Evolutionary conservation across 1,140 invertebrate species (phyloP).

Genomic region (Centruroides sculpturatus): DNA sequence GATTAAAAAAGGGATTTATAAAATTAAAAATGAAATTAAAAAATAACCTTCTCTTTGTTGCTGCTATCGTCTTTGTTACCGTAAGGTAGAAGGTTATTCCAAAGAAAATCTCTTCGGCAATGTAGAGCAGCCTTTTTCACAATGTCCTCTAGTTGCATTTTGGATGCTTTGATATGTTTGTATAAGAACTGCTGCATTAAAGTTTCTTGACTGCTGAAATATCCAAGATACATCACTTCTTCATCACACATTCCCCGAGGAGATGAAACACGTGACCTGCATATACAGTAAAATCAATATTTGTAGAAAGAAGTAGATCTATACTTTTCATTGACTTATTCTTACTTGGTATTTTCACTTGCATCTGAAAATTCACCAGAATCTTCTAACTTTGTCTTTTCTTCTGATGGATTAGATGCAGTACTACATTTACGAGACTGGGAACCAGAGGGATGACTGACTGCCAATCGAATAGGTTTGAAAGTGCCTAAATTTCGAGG

Average conservation of each 20-base stretch:
- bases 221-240: conserved; percentile 55
- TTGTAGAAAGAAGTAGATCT: background rate
- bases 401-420: conserved; percentile 10
- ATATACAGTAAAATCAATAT: background rate
- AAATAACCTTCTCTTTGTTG: conserved; percentile 5
- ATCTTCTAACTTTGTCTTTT: background rate
- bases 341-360: no score
- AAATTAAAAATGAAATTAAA: background rate
- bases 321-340: no score
- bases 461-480: conserved; percentile 9
- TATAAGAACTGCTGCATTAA: conserved; percentile 51
- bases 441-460: background rate
- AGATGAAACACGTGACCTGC: background rate
- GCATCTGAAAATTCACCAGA: no score
- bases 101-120: conserved; percentile 53
- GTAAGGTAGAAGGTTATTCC: conserved; percentile 46
- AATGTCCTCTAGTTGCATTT: conserved; percentile 45
- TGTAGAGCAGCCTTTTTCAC: conserved; percentile 48
- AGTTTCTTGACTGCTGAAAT: conserved; percentile 57
- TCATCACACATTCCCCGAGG: conserved; percentile 28
- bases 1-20: background rate
- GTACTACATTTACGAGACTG: conserved; percentile 10
- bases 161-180: conserved; percentile 42
- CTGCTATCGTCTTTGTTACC: conserved; percentile 20
- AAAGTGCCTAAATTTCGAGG: conserved; percentile 8